Base-by-base conservation (phyloP, 2,888 invertebrate genomes). In the Drosophila robusta region DNA sequence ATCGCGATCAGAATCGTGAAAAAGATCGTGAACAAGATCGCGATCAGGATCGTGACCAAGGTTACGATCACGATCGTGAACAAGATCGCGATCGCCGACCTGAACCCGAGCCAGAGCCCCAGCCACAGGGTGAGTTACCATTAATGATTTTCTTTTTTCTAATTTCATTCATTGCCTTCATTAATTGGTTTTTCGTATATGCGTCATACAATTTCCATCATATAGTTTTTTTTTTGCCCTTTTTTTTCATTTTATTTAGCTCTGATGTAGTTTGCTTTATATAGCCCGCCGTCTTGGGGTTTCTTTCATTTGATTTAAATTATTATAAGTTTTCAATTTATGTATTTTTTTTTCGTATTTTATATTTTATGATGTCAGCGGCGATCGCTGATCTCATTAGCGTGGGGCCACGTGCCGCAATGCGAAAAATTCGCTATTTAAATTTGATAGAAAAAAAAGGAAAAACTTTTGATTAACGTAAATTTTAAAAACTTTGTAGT, bases 371-470 rank as follows among this genome's bases (percentile, higher is more conserved):
- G 74, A 60, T 69, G 70, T 69, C 70, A 69, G 63, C 49, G 38
- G n/a, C 22, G 44, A 29, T 52, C 29, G 69, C 74, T 78, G 76
- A 78, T 73, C 76, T 76, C 76, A 76, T 78, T 58, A 22, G 16
- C 46, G 9, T 11, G 9, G 34, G 47, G 64, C 70, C 56, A 58
- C 45, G 50, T 54, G 55, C 47, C 41, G 41, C 39, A 56, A 36
- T 12, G 38, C 26, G 9, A 24, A 18, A 34, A 45, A 55, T 50
- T 45, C 32, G 14, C 12, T 22, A 47, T 39, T 38, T 39, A 7
- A 34, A 34, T 34, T 29, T 3, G 9, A 9, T 1, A 26, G 7
- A 29, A 9, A 29, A 9, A 9, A 29, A 29, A 34, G 0, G n/a
- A 54, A 42, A 49, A n/a, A 44, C 26, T 41, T 18, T 41, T 55